Evolutionary conservation across 2,888 invertebrate genomes (phyloP).

Genomic region (Phytoseiulus persimilis): DNA sequence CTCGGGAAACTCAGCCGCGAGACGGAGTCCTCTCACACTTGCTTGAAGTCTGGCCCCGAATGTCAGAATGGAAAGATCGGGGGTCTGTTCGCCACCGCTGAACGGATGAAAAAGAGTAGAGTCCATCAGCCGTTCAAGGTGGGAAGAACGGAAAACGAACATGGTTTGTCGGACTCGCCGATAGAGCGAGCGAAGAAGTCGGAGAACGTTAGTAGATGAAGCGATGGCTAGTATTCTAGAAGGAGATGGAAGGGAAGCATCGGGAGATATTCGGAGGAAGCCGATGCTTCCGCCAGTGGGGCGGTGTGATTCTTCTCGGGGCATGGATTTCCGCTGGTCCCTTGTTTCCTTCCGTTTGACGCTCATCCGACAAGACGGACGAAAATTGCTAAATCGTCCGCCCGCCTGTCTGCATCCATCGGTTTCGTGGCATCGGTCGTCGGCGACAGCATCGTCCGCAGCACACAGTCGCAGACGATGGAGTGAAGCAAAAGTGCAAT

Average conservation of each 20-base stretch:
- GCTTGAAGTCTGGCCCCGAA: too few species aligned
- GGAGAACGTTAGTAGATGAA: too few species aligned
- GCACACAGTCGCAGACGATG: not conserved
- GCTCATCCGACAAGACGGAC: not conserved
- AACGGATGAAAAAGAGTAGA: too few species aligned
- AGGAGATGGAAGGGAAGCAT: not conserved
- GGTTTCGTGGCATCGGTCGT: not conserved
- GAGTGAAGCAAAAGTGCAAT: not conserved
- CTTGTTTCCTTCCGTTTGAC: not conserved
- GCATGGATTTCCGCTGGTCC: not conserved
- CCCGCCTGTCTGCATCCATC: not conserved
- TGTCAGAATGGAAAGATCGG: too few species aligned
- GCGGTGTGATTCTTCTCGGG: not conserved
- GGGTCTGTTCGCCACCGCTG: too few species aligned
- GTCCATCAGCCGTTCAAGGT: too few species aligned
- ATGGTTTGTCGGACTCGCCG: too few species aligned
- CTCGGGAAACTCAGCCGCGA: too few species aligned
- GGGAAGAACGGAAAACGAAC: too few species aligned
- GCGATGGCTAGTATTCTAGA: too few species aligned
- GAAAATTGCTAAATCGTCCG: not conserved
- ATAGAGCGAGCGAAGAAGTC: not conserved
- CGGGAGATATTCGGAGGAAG: not conserved
- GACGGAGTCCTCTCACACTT: too few species aligned
- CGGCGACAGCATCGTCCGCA: not conserved
- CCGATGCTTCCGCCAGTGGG: not conserved